Percentiles rank a stretch among this genome's conserved stretches.
phyloP scores from a whole-genome alignment of 2,888 invertebrate species.

The Cremastinae sp. region DNA sequence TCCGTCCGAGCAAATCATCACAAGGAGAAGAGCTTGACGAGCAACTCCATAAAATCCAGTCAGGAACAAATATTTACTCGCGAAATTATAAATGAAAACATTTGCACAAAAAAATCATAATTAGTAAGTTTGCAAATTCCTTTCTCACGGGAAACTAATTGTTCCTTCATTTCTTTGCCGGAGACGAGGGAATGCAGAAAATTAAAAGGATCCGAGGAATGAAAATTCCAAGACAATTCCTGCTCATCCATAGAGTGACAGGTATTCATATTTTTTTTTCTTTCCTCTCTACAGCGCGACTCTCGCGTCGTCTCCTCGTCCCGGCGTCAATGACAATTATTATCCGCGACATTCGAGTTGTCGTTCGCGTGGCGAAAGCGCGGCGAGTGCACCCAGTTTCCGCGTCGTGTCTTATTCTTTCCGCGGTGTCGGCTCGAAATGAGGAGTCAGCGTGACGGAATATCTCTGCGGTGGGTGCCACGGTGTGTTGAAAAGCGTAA shows the following conservation, averaged over 20 bases:
- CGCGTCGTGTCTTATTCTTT: conserved; percentile 61
- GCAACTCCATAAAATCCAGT: too few relatives aligned
- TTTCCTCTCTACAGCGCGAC: too few relatives aligned
- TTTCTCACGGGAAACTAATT: neutral
- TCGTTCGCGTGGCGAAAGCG: conserved; percentile 62
- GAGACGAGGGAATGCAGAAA: too few relatives aligned
- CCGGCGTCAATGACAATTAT: conserved; percentile 62
- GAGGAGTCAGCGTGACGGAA: conserved; percentile 46
- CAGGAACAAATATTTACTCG: too few relatives aligned
- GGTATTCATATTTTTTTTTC: too few relatives aligned
- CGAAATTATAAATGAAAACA: too few relatives aligned
- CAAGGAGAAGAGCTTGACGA: too few relatives aligned
- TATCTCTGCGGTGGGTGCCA: too few relatives aligned
- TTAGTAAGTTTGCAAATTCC: too few relatives aligned
- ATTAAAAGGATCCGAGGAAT: conserved; percentile 1
- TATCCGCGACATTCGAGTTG: conserved; percentile 64
- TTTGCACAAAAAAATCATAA: too few relatives aligned
- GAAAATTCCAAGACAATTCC: conserved; percentile 24
- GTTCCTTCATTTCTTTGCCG: too few relatives aligned
- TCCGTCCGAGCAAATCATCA: too few relatives aligned
- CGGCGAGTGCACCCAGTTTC: conserved; percentile 67
- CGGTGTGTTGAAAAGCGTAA: conserved; percentile 45
- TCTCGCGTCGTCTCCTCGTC: conserved; percentile 15
- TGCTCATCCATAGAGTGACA: conserved; percentile 28
- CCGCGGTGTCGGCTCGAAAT: conserved; percentile 34